These are phyloP conservation scores for Empidonax alnorum DNA, from an alignment of 2,113 vertebrate genomes.

Conservation along the genomic window DNA sequence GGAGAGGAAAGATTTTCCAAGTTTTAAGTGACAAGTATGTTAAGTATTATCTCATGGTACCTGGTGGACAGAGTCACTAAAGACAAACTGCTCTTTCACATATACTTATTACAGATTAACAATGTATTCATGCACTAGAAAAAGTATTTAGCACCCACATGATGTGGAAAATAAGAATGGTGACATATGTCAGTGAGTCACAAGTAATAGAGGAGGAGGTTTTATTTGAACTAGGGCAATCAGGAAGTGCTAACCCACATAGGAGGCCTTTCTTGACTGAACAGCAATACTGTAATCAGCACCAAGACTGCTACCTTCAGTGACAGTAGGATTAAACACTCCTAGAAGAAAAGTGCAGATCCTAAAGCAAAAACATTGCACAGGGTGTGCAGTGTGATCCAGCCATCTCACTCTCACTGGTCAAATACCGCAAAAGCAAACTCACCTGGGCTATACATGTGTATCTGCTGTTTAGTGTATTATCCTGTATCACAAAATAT, in stretches of 20 bases:
- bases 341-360: neutral
- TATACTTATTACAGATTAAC: neutral
- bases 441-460: neutral
- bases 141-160: neutral
- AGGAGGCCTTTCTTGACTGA: neutral
- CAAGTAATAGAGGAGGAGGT: neutral
- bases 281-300: neutral
- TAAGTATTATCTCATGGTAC: neutral
- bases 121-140: neutral
- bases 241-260: neutral
- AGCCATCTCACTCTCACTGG: neutral
- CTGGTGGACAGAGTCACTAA: neutral
- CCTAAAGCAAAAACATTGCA: neutral
- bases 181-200: constrained; percentile 12
- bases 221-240: constrained; percentile 1
- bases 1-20: neutral
- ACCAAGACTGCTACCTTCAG: neutral
- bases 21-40: neutral
- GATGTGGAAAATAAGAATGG: neutral
- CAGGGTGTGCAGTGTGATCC: neutral
- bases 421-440: neutral
- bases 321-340: neutral
- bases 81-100: neutral
- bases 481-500: neutral
- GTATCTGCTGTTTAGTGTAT: neutral